phyloP scores from a whole-genome alignment of 1,140 invertebrate genomes.

The Caenorhabditis brenneri region DNA sequence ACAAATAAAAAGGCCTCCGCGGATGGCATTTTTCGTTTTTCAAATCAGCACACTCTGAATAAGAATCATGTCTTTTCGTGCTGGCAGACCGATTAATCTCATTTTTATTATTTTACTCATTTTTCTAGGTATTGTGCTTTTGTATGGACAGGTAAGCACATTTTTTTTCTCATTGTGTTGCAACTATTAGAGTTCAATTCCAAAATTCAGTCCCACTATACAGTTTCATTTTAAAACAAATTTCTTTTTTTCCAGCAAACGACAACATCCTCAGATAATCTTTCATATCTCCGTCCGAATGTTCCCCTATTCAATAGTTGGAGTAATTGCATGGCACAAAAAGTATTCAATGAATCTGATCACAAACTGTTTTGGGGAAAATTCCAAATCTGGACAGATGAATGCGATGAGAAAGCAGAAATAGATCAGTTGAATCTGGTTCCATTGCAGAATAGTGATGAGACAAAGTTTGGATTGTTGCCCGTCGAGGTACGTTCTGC shows the following conservation, averaged over 20 bases:
- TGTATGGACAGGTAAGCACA: constrained; percentile 17
- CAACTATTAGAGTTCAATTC: no score
- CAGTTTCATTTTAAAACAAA: not conserved
- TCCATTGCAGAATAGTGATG: constrained; percentile 26
- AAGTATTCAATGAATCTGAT: not conserved
- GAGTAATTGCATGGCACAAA: not conserved
- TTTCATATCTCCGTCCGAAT: not conserved
- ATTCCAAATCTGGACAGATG: constrained; percentile 19
- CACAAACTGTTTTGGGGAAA: constrained; percentile 7
- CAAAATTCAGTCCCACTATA: no score
- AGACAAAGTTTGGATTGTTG: constrained; percentile 3
- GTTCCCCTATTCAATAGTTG: constrained; percentile 1
- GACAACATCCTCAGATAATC: not conserved
- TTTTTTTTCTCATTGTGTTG: no score
- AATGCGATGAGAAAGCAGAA: not conserved
- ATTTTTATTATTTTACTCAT: constrained; percentile 16
- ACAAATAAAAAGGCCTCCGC: not conserved
- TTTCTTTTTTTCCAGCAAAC: not conserved
- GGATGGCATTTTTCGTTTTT: not conserved
- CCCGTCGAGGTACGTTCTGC: not conserved
- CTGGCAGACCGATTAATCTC: constrained; percentile 5
- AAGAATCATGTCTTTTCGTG: not conserved
- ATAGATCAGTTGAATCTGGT: constrained; percentile 28
- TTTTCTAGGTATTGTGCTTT: not conserved
- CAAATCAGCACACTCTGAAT: no score